Evolutionary conservation across 1,140 invertebrate species (phyloP).

Genomic region (Scylla paramamosain): DNA sequence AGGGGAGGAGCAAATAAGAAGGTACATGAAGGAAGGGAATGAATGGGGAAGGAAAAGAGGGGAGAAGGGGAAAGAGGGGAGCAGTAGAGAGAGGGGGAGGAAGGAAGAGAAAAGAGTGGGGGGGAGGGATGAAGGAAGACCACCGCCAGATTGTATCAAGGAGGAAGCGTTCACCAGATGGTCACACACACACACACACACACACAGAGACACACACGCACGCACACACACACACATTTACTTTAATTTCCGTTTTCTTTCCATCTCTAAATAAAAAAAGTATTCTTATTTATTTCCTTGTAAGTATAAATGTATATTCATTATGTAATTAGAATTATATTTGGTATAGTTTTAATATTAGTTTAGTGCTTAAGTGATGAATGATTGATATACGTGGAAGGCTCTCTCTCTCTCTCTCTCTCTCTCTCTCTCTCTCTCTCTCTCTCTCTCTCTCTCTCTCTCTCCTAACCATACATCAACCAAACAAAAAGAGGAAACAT

Average conservation of each 20-base stretch:
- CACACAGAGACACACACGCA: conserved; percentile 31
- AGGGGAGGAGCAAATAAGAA: too few relatives aligned
- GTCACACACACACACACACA: conserved; percentile 27
- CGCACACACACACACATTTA: conserved; percentile 30
- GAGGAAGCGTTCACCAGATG: background rate
- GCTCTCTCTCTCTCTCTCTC: background rate
- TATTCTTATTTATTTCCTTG: conserved; percentile 44
- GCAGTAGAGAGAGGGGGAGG: background rate
- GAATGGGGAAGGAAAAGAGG: background rate
- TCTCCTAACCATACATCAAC: background rate
- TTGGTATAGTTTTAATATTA: too few relatives aligned
- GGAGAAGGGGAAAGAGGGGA: background rate
- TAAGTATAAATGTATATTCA: conserved; percentile 39
- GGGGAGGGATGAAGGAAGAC: background rate
- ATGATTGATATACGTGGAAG: too few relatives aligned
- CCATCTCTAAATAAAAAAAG: background rate
- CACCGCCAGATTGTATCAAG: conserved; percentile 1
- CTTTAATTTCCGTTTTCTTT: background rate
- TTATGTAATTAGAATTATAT: background rate
- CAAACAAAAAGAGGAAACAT: background rate
- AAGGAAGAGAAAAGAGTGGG: background rate
- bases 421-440: conserved; percentile 24
- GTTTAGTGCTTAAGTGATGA: too few relatives aligned
- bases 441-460: background rate
- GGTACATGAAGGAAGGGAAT: background rate